Conservation (phyloP, 2,797 vertebrate genomes). For the Glyptemys insculpta region DNA sequence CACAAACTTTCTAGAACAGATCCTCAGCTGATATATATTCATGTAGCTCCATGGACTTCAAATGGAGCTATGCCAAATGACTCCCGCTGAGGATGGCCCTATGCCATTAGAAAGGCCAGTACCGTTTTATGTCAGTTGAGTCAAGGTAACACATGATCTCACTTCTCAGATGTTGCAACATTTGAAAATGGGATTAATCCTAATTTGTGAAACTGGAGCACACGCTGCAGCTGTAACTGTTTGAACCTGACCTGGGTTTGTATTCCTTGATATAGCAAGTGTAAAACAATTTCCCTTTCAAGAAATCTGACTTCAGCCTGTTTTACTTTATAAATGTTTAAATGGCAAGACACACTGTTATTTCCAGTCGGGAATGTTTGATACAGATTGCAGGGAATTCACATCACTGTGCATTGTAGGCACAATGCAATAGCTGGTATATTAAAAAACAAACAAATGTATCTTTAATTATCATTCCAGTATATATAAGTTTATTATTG, state of each 20-base stretch:
- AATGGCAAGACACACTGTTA: slow-evolving; percentile 17
- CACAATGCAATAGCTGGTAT: not conserved
- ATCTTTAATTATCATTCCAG: not conserved
- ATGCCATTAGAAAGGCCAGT: not conserved
- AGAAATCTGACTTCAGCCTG: slow-evolving; percentile 38
- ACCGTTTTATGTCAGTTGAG: not conserved
- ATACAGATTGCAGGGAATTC: not conserved
- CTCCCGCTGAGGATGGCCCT: not conserved
- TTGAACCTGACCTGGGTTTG: slow-evolving; percentile 59
- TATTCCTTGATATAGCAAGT: not conserved
- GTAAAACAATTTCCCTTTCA: not conserved
- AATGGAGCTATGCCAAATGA: not conserved
- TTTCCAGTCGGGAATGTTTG: slow-evolving; percentile 35
- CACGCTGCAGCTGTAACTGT: not conserved
- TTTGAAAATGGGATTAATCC: not conserved
- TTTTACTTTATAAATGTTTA: slow-evolving; percentile 45
- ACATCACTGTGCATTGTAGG: slow-evolving; percentile 15
- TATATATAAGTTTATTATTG: not conserved
- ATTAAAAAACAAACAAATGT: not conserved
- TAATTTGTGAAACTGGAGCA: slow-evolving; percentile 31
- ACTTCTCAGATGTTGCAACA: not conserved
- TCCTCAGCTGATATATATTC: not conserved
- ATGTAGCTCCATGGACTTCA: not conserved
- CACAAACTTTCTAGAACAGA: not conserved
- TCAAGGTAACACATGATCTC: not conserved